phyloP scores from a whole-genome alignment of 1,140 invertebrate genomes.

The Neodiprion pinetum region DNA sequence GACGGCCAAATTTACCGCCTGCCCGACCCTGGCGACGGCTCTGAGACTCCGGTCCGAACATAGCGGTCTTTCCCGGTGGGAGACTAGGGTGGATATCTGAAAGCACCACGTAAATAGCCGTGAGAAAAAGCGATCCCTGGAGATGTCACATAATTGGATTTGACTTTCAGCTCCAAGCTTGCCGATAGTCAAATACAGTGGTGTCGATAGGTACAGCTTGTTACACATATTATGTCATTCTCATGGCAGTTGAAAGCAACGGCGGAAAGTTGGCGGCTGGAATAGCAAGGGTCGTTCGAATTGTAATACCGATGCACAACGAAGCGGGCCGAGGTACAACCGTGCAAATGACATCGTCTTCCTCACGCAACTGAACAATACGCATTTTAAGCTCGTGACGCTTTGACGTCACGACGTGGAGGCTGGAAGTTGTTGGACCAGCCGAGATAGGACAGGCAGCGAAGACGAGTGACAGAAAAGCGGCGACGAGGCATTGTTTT shows the following conservation, averaged over 20 bases:
- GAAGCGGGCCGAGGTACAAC: background rate
- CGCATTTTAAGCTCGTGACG: background rate
- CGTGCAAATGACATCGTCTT: background rate
- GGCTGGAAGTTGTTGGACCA: background rate
- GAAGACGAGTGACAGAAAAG: background rate
- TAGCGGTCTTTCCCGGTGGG: constrained; percentile 63
- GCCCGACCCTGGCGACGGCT: constrained; percentile 91
- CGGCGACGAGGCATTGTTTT: background rate
- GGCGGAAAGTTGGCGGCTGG: too few relatives aligned
- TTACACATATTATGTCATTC: too few relatives aligned
- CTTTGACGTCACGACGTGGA: background rate
- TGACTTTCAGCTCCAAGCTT: too few relatives aligned
- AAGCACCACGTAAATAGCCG: constrained; percentile 48
- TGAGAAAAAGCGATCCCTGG: background rate
- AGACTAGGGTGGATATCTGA: constrained; percentile 91
- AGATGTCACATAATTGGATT: too few relatives aligned
- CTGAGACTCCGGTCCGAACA: constrained; percentile 66
- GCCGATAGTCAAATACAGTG: too few relatives aligned
- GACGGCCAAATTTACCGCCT: constrained; percentile 94
- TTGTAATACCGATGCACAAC: too few relatives aligned
- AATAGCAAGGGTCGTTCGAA: too few relatives aligned
- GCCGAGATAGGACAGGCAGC: background rate
- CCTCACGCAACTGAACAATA: background rate
- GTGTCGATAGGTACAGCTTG: too few relatives aligned
- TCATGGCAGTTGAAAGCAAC: too few relatives aligned